Evolutionary conservation across 1,140 invertebrate genomes (phyloP), one percentile per base, ranked within the genome.

Genomic region (Sminthurinus signatus): DNA sequence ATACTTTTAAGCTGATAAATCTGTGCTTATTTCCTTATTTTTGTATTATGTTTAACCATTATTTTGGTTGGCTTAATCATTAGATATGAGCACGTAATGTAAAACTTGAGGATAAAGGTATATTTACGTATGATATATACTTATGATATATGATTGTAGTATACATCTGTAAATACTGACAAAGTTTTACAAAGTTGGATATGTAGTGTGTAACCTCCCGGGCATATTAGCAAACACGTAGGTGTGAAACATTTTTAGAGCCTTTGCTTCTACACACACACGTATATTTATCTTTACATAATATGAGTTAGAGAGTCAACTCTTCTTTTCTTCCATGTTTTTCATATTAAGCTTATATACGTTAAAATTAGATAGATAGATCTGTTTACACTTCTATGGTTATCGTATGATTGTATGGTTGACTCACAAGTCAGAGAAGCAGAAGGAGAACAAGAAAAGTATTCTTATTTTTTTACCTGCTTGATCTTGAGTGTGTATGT

Each of bases 161-260:
- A 17, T 8, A 39, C 4, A 8, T n/a, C 44, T 46, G 21, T n/a
- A n/a, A 14, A 19, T 46, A 21, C 15, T 14, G 44, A 46, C 8
- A 46, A 46, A 10, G 21, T 21, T 46, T 10, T 17, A 10, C 15
- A 19, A 21, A 8, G 44, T 17, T n/a, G 44, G n/a, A 21, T 39
- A 39, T n/a, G n/a, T n/a, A 39, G 17, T 39, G 36, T 21, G 23
- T 28, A 52, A 52, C 50, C 50, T 52, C 50, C 50, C 50, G 65
- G 61, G 43, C 58, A 39, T 64, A 63, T 70, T 65, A 58, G 63
- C 64, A 63, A 55, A 60, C 68, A 70, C 68, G 50, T 70, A 70
- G 58, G 68, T 70, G 68, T 67, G 60, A 70, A 66, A 69, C 62
- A 70, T 66, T 65, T 62, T 70, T 63, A 62, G 46, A 65, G 50